phyloP scores from a whole-genome alignment of 2,113 vertebrate species.

The Triplophysa siluroides region DNA sequence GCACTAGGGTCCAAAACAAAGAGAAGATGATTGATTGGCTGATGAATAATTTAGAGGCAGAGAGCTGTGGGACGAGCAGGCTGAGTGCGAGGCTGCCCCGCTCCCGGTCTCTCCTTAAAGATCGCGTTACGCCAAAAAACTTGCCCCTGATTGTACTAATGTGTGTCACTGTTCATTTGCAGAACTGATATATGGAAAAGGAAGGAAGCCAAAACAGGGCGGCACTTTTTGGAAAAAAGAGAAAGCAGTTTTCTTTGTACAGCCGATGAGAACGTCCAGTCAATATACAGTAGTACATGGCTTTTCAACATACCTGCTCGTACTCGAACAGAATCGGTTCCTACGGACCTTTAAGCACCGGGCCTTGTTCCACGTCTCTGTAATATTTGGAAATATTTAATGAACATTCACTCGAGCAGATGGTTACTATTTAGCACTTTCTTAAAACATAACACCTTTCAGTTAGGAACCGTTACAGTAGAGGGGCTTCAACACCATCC shows the following conservation, averaged over 20 bases:
- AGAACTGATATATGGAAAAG: conserved; percentile 72
- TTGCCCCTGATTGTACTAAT: conserved; percentile 73
- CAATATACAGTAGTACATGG: conserved; percentile 36
- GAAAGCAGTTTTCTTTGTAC: conserved; percentile 53
- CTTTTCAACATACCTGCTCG: background rate
- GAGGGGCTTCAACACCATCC: conserved; percentile 10
- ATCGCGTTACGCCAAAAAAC: conserved; percentile 65
- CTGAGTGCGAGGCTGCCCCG: conserved; percentile 51
- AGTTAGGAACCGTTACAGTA: conserved; percentile 17
- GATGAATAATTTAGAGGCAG: conserved; percentile 83
- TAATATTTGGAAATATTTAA: conserved; percentile 22
- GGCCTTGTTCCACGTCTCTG: background rate
- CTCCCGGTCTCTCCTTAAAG: conserved; percentile 66
- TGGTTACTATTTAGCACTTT: conserved; percentile 27
- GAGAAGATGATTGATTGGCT: conserved; percentile 84
- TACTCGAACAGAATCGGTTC: background rate
- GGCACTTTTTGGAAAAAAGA: background rate
- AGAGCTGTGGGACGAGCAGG: conserved; percentile 72
- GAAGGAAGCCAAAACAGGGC: conserved; percentile 56
- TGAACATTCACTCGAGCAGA: background rate
- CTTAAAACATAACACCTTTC: conserved; percentile 33
- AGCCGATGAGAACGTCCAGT: conserved; percentile 60
- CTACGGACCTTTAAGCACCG: background rate
- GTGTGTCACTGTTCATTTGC: conserved; percentile 72
- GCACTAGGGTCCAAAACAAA: conserved; percentile 83